Percentiles rank a stretch among this genome's conserved stretches.
phyloP scores from a whole-genome alignment of 2,797 vertebrate species.

The Australoheros facetus region DNA sequence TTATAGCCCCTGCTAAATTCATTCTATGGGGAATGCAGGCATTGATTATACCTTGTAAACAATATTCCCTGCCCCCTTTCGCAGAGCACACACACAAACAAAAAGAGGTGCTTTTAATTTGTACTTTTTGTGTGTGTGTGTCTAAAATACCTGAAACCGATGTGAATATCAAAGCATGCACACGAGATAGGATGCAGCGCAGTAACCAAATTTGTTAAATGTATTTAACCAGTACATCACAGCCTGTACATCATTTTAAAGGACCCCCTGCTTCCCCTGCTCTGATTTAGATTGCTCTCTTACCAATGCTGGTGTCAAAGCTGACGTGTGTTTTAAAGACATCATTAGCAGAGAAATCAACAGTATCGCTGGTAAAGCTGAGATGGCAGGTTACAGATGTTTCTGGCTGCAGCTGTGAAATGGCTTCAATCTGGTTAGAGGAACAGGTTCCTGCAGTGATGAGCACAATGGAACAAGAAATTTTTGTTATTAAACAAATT shows the following conservation, averaged over 20 bases:
- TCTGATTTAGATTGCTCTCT: constrained; percentile 12
- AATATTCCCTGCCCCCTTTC: constrained; percentile 19
- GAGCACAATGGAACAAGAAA: not conserved
- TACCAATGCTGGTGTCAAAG: constrained; percentile 88
- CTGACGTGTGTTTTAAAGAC: constrained; percentile 82
- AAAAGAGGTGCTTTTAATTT: constrained; percentile 1
- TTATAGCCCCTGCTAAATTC: constrained; percentile 58
- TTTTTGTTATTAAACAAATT: not conserved
- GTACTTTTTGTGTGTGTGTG: too few relatives aligned
- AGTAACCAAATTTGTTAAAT: not conserved
- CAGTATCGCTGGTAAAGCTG: constrained; percentile 81
- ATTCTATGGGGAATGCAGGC: constrained; percentile 45
- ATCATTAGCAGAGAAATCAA: constrained; percentile 84
- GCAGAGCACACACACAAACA: constrained; percentile 21
- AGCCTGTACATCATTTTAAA: not conserved
- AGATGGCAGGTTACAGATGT: constrained; percentile 85
- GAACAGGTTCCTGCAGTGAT: constrained; percentile 85
- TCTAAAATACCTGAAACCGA: not conserved
- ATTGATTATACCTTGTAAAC: constrained; percentile 68
- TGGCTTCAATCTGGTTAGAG: constrained; percentile 80
- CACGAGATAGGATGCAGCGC: not conserved
- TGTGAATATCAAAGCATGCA: not conserved
- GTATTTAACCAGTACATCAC: not conserved
- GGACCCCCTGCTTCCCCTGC: not conserved
- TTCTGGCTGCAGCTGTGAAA: constrained; percentile 85